A percentile compares a stretch with the other conserved stretches of the same genome.
Conservation (phyloP, 2,113 vertebrate genomes). For the Ellobius talpinus region DNA sequence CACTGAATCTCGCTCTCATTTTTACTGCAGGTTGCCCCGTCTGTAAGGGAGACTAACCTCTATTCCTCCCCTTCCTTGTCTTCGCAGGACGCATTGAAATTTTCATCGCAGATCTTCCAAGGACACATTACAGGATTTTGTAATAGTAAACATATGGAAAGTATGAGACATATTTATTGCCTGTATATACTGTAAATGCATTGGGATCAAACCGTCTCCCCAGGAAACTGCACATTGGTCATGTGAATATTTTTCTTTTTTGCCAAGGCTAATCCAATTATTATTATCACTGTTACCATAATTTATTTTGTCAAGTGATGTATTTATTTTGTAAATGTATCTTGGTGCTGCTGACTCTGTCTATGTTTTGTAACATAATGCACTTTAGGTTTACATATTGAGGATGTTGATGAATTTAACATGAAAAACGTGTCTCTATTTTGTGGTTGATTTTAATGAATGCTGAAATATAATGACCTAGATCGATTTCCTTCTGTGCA, state of each 20-base stretch:
- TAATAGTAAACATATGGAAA: constrained; percentile 89
- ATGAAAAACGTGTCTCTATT: constrained; percentile 84
- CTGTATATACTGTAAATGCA: constrained; percentile 91
- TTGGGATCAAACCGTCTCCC: constrained; percentile 84
- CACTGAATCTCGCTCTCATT: neutral
- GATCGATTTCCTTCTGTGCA: constrained; percentile 85
- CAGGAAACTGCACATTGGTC: constrained; percentile 88
- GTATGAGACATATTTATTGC: constrained; percentile 92
- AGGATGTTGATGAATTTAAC: constrained; percentile 86
- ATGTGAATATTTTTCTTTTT: constrained; percentile 86
- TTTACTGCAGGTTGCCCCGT: constrained; percentile 41
- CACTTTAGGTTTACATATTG: constrained; percentile 97
- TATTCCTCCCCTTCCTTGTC: constrained; percentile 65
- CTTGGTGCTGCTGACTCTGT: constrained; percentile 96
- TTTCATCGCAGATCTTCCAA: constrained; percentile 84
- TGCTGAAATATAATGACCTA: constrained; percentile 84
- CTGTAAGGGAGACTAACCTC: constrained; percentile 69
- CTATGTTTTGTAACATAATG: constrained; percentile 96
- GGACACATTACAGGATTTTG: constrained; percentile 89
- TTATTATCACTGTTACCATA: constrained; percentile 89
- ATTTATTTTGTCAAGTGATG: constrained; percentile 96
- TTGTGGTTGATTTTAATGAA: constrained; percentile 87
- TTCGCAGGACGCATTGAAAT: constrained; percentile 87
- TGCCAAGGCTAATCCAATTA: constrained; percentile 86
- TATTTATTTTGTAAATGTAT: constrained; percentile 99